phyloP scores from a whole-genome alignment of 23 tunicate genomes.

The Halocynthia roretzi region DNA sequence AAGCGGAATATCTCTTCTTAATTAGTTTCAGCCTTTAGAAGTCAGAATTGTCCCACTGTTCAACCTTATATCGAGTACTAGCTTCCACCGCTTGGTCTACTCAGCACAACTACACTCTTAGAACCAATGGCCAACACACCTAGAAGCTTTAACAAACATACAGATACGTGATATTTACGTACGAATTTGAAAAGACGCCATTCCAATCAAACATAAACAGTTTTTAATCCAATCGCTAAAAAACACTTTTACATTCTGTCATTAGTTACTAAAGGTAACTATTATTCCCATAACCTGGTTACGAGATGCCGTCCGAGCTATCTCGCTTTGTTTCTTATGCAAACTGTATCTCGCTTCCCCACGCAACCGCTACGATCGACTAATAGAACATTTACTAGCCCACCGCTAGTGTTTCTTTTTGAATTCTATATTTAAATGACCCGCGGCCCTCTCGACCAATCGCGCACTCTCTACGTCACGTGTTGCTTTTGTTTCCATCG shows the following conservation, averaged over 20 bases:
- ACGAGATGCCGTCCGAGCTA: too few relatives aligned
- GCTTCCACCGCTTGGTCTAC: not conserved
- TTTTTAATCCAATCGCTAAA: too few relatives aligned
- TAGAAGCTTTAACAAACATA: too few relatives aligned
- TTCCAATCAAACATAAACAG: too few relatives aligned
- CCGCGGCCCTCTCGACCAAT: conserved; percentile 80
- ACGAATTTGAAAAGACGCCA: too few relatives aligned
- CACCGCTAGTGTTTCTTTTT: conserved; percentile 20
- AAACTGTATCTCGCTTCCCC: not conserved
- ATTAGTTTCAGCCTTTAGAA: not conserved
- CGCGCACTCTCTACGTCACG: conserved; percentile 33
- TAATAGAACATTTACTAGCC: not conserved
- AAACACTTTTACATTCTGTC: too few relatives aligned
- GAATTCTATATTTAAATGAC: conserved; percentile 55
- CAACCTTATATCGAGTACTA: not conserved
- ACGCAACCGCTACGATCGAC: conserved; percentile 11
- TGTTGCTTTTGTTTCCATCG: conserved; percentile 12
- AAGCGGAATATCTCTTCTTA: too few relatives aligned
- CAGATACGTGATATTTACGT: too few relatives aligned
- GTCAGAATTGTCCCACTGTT: not conserved
- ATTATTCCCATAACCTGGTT: too few relatives aligned
- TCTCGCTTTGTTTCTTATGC: too few relatives aligned
- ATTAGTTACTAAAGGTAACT: too few relatives aligned
- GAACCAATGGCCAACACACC: too few relatives aligned
- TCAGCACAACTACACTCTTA: not conserved